A percentile compares a stretch with the other conserved stretches of the same genome.
phyloP scores from a whole-genome alignment of 2,797 vertebrate species.

The Furcifer pardalis region DNA sequence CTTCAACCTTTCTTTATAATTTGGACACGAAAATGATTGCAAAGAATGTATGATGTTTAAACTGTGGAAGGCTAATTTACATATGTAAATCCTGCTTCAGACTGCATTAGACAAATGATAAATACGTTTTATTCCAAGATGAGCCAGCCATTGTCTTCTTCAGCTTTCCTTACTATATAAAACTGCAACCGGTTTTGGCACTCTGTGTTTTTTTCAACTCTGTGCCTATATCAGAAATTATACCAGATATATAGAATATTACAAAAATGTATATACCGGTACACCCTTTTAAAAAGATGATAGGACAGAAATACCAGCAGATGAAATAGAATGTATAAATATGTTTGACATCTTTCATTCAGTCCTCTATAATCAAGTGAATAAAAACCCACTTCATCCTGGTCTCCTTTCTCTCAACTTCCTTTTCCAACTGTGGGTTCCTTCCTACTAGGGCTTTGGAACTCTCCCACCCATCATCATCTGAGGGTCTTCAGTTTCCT shows the following conservation, averaged over 20 bases:
- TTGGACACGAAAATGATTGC: neutral
- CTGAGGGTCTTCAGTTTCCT: neutral
- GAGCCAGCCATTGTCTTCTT: neutral
- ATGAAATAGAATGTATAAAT: neutral
- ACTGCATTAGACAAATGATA: neutral
- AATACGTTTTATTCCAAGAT: neutral
- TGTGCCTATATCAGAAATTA: constrained; percentile 12
- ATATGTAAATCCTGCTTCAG: neutral
- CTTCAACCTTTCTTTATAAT: neutral
- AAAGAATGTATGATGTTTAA: neutral
- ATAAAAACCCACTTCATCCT: neutral
- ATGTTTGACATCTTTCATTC: neutral
- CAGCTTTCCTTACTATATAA: neutral
- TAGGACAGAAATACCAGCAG: neutral
- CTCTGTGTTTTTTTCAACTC: neutral
- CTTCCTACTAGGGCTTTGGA: neutral
- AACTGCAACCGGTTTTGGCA: neutral
- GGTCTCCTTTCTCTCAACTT: neutral
- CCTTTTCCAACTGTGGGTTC: neutral
- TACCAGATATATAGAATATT: constrained; percentile 34
- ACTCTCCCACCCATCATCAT: neutral
- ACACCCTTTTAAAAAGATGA: neutral
- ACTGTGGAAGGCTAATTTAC: neutral
- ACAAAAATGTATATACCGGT: neutral
- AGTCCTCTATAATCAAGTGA: neutral